Evolutionary conservation across 1,140 invertebrate species (phyloP), one percentile per base, ranked within the genome.

Genomic region (Nymphalis io): DNA sequence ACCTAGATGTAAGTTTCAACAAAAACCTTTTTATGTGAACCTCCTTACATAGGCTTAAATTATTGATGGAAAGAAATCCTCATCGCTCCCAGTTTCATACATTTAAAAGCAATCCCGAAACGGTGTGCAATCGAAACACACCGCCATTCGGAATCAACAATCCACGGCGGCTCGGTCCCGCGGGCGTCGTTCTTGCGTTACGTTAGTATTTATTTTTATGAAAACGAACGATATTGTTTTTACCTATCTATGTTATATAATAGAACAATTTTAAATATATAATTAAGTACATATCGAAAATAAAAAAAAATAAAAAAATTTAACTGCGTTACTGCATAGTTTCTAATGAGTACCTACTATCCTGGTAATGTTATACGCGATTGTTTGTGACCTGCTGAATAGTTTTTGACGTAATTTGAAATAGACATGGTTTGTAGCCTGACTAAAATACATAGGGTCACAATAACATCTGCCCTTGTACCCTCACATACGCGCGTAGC

Each of bases 181-280:
- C 42, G 87, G 84, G 87, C 53, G 74, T 80, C 83, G 83, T 89
- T 85, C 84, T 85, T 87, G 84, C 83, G 82, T 86, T 44, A 11
- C 39, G 18, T n/a, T 11, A 13, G 13, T 44, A 40, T 60, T 42
- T 39, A 60, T 39, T 55, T 20, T 55, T 55, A 55, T 55, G 20
- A 12, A 55, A 15, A 15, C 21, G 21, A 27, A 21, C 27, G 51
- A 15, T 55, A 51, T 55, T 55, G 21, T 55, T 55, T 51, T 55
- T 27, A 55, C 51, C 21, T 13, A 27, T 27, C 21, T 55, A 27
- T 55, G 5, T 38, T 23, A 33, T 33, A 44, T 11, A 38, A 60
- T 23, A 68, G 4, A 42, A 21, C 13, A 6, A 18, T 2, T 53
- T 53, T 39, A 20, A 46, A 3, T 4, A n/a, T 39, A 39, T n/a